Evolutionary conservation across 2,888 invertebrate species (phyloP).

Genomic region (Tridacna gigas): DNA sequence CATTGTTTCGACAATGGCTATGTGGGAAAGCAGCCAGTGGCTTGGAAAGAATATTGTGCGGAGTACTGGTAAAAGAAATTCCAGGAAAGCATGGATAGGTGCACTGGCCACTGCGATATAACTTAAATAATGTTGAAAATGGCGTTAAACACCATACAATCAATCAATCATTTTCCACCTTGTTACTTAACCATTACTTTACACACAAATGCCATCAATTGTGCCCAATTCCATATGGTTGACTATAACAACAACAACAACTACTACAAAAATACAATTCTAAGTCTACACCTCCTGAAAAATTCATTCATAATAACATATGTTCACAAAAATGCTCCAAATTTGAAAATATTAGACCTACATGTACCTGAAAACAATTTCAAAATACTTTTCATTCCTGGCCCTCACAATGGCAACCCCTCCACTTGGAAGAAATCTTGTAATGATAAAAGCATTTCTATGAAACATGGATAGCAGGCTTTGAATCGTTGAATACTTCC

Average conservation of each 20-base stretch:
- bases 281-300: neutral
- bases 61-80: too few species aligned
- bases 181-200: neutral
- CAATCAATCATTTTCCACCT: neutral
- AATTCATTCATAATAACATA: too few species aligned
- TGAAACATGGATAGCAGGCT: slow-evolving; percentile 82
- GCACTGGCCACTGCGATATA: too few species aligned
- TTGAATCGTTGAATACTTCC: slow-evolving; percentile 74
- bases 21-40: too few species aligned
- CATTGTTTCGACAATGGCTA: too few species aligned
- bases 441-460: slow-evolving; percentile 81
- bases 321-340: neutral
- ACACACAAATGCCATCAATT: neutral
- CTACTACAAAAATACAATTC: neutral
- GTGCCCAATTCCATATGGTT: too few species aligned
- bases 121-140: too few species aligned
- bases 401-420: slow-evolving; percentile 79
- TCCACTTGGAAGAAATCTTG: slow-evolving; percentile 82
- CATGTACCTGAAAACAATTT: slow-evolving; percentile 84
- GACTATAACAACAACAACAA: neutral
- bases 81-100: too few species aligned
- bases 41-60: too few species aligned
- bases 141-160: too few species aligned
- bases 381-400: slow-evolving; percentile 76
- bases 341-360: slow-evolving; percentile 39